Evolutionary conservation across 2,888 invertebrate species (phyloP), one percentile per base, ranked within the genome.

Genomic region (Sesia apiformis): DNA sequence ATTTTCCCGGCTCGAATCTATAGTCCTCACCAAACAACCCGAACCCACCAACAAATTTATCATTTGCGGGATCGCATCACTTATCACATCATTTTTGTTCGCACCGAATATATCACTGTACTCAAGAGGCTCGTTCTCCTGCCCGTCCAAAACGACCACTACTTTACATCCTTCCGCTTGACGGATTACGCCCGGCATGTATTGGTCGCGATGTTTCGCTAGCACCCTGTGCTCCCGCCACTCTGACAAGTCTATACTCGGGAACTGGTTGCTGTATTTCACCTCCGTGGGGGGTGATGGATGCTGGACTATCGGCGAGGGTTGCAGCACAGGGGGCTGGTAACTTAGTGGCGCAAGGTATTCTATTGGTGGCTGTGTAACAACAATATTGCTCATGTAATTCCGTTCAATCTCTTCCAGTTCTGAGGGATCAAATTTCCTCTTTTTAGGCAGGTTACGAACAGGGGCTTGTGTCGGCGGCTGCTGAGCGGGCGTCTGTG

Each of bases 181-280:
- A 49, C 94, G 93, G 65, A 98, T 97, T 56, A 96, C 94, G 54
- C 97, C 98, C 5, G 98, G 96, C 66, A 95, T 93, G 84, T 96
- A 97, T 67, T 94, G 91, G 58, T 93, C 93, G 62, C 94, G 93
- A 72, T 94, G 93, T 77, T 95, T 96, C 49, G 98, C 98, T 66
- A 98, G 90, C 58, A 98, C 96, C 67, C 98, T 91, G 78, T 97
- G 97, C 73, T 96, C 96, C 65, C 94, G 93, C 98, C 98, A 98
- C 84, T 98, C 98, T 70, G 94, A 94, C 66, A 98, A 91, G 88
- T 98, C 97, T 62, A 98, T 92, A 67, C 90, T 89, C 7, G 92
- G 92, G 72, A 92, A 93, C 61, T 74, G 75, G 40, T 70, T 65
- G 63, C 75, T 84, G 3, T 74, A 65, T 59, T 92, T 92, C 46